Conservation (phyloP, 2,113 vertebrate genomes). For the Prunella himalayana region DNA sequence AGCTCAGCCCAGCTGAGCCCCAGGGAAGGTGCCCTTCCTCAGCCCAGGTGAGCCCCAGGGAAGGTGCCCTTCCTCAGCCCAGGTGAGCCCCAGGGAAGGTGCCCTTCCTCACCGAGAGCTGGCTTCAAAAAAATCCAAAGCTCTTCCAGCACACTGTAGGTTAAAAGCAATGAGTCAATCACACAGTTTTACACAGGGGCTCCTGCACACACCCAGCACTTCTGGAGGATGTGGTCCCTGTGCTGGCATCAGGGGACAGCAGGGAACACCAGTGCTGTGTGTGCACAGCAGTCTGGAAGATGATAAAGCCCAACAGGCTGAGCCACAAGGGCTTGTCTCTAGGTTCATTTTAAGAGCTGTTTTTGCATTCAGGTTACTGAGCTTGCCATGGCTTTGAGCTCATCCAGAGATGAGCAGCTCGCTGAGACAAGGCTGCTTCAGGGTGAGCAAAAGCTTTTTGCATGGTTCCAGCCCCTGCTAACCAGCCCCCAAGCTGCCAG, state of each 20-base stretch:
- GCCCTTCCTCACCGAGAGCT: not conserved
- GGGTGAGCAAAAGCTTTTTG: not conserved
- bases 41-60: too few species aligned
- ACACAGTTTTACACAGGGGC: not conserved
- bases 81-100: not conserved
- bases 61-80: not conserved
- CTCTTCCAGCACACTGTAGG: not conserved
- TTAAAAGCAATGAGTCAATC: not conserved
- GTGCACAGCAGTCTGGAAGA: not conserved
- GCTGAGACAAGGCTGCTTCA: not conserved
- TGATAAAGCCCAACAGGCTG: not conserved
- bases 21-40: not conserved
- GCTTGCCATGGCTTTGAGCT: not conserved
- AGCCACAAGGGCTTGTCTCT: not conserved
- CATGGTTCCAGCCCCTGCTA: not conserved
- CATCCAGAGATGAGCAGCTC: not conserved
- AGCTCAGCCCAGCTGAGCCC: not conserved
- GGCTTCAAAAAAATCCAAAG: not conserved
- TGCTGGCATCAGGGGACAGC: not conserved
- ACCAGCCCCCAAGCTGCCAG: not conserved
- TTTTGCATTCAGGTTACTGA: not conserved
- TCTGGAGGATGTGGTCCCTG: accelerated
- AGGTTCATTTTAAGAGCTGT: not conserved
- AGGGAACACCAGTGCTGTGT: accelerated
- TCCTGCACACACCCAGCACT: not conserved